Base-by-base conservation (phyloP, 2,797 vertebrate species). In the Chrysocyon brachyurus region DNA sequence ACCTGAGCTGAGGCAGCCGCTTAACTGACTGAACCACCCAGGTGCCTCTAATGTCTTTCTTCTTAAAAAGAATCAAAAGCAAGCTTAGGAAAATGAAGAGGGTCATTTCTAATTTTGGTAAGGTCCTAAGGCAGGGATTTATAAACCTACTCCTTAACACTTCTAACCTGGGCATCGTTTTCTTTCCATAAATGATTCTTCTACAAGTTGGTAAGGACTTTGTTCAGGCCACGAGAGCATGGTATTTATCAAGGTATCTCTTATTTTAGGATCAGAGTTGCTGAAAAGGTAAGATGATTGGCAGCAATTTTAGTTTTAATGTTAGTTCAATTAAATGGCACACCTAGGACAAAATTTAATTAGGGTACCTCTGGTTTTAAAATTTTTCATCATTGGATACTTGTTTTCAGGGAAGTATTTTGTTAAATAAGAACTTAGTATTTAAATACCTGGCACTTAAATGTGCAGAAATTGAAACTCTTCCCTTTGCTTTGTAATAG, bases 261-360 rank as follows among this genome's bases (percentile, higher is more conserved):
- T 12, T 17, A 75, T 19, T 59, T 40, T 52, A 82, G 52, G 57
- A 83, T 66, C 49, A 79, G 54, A 46, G 36, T 5, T 75, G 21
- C 59, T 56, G 36, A 77, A 79, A 81, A 54, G n/a, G 33, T 46
- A 12, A 90, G 59, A 24, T 81, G 22, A 92, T 14, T 31, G 22
- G 14, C 77, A 68, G 14, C 36, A 54, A 93, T 79, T 95, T 92
- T 36, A 88, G n/a, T 40, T 94, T 82, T 73, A 73, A 59, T n/a
- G 73, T 52, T 61, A 75, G 49, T 70, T 78, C 54, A 64, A 83
- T 52, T 63, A 90, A 94, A 49, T 28, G 24, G 40, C 36, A 64
- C 28, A 70, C 40, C 64, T 64, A 78, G 70, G 56, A 31, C 17
- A 75, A n/a, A 84, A 66, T 57, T 86, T 61, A 40, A 68, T 56